phyloP scores from a whole-genome alignment of 2,888 invertebrate genomes.

The Caenorhabditis sp. region DNA sequence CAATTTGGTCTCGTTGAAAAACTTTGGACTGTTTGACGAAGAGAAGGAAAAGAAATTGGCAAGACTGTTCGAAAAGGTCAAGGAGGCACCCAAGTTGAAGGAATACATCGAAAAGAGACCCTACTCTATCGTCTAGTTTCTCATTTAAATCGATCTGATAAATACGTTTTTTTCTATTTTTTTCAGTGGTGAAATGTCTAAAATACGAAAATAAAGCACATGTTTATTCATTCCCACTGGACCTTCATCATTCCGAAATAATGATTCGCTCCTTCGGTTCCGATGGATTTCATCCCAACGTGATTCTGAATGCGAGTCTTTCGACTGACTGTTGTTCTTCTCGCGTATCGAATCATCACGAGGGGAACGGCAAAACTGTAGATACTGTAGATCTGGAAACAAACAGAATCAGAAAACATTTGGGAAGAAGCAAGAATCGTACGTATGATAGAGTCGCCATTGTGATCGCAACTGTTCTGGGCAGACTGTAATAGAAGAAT shows the following conservation, averaged over 20 bases:
- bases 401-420: background rate
- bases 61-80: background rate
- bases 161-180: no score
- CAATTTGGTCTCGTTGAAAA: slow-evolving; percentile 24
- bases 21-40: background rate
- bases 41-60: background rate
- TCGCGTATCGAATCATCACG: slow-evolving; percentile 39
- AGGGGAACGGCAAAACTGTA: slow-evolving; percentile 45
- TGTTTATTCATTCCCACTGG: slow-evolving; percentile 49
- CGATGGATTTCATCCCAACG: slow-evolving; percentile 55
- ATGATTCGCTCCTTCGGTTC: slow-evolving; percentile 53
- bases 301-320: slow-evolving; percentile 43
- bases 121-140: background rate
- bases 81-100: background rate
- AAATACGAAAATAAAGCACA: no score
- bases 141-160: background rate
- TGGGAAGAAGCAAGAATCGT: no score
- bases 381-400: slow-evolving; percentile 63
- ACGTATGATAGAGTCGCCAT: slow-evolving; percentile 42
- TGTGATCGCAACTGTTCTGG: slow-evolving; percentile 27
- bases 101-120: background rate
- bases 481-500: slow-evolving; percentile 36
- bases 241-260: slow-evolving; percentile 60
- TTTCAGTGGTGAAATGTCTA: no score
- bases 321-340: background rate